Evolutionary conservation across 2,888 invertebrate species (phyloP), one percentile per base, ranked within the genome.

Genomic region (Thalpophila matura): DNA sequence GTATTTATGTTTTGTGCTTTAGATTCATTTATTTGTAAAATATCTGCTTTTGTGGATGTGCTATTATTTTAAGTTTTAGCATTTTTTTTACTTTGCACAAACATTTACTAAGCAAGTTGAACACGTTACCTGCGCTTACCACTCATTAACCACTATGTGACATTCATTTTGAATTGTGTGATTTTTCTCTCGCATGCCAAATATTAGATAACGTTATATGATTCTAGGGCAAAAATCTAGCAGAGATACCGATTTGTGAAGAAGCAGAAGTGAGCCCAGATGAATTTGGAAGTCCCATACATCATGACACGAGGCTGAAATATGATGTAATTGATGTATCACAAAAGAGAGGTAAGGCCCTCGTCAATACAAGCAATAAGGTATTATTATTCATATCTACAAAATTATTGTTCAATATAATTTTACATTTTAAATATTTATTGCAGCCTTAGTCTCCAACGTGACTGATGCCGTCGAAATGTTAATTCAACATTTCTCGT

Each of bases 401-500:
- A n/a, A n/a, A n/a, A n/a, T n/a, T n/a, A 5, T 5, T 14, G 2
- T 9, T 20, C 33, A 22, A 45, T 33, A 6, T 33, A 33, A 14
- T 14, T n/a, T n/a, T n/a, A n/a, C n/a, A n/a, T n/a, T n/a, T n/a
- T n/a, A n/a, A n/a, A n/a, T n/a, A n/a, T n/a, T n/a, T n/a, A n/a
- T 92, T 95, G 54, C 89, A 97, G 97, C 96, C 65, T 94, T 98
- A 81, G 96, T 98, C 61, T 96, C 96, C 77, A 96, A 97, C 38
- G 97, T 97, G 50, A 96, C 96, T 55, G 97, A 96, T 84, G 96
- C 97, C 3, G 97, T 97, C 0, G 97, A 97, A 87, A 96, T 96
- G 89, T 89, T 98, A 57, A 96, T 97, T 65, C 96, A 96, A 79
- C 96, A 97, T 88, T 97, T 97, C 83, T 96, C 97, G 1, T 86